These are phyloP conservation scores for Megastigmus dorsalis DNA, from an alignment of 2,888 invertebrate genomes.

Conservation along the genomic window DNA sequence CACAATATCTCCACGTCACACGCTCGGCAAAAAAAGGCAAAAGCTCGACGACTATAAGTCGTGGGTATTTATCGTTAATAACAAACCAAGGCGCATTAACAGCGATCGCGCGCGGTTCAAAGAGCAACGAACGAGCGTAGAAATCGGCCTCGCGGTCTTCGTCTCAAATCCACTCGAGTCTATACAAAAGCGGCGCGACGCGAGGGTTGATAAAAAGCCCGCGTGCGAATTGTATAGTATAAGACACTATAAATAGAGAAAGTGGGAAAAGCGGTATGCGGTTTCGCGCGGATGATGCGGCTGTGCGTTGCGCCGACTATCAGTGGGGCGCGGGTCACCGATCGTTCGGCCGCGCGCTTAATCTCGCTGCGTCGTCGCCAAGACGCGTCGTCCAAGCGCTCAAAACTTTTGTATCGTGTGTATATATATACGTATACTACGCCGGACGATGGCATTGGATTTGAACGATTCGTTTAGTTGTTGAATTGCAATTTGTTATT, in stretches of 20 bases:
- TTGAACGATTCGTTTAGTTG: too few relatives aligned
- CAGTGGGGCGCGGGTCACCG: too few relatives aligned
- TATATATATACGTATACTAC: too few relatives aligned
- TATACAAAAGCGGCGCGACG: constrained; percentile 48
- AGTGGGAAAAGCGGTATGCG: constrained; percentile 46
- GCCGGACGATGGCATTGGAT: too few relatives aligned
- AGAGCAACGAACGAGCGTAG: constrained; percentile 63
- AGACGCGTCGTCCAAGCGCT: too few relatives aligned
- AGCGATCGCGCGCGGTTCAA: constrained; percentile 56
- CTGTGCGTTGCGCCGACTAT: too few relatives aligned
- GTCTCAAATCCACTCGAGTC: constrained; percentile 63
- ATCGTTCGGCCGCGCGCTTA: too few relatives aligned
- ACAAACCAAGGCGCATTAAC: not conserved
- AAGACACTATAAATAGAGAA: constrained; percentile 58
- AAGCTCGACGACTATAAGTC: not conserved
- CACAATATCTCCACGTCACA: not conserved
- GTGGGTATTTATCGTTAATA: constrained; percentile 33
- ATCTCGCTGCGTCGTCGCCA: too few relatives aligned
- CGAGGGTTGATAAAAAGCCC: constrained; percentile 68
- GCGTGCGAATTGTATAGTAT: too few relatives aligned
- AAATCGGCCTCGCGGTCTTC: constrained; percentile 31
- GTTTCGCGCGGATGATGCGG: too few relatives aligned
- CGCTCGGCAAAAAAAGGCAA: not conserved
- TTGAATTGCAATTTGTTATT: too few relatives aligned
- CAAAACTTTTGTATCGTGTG: too few relatives aligned